Base-by-base conservation (phyloP, 2,888 invertebrate genomes). In the Platycheirus rosarum region DNA sequence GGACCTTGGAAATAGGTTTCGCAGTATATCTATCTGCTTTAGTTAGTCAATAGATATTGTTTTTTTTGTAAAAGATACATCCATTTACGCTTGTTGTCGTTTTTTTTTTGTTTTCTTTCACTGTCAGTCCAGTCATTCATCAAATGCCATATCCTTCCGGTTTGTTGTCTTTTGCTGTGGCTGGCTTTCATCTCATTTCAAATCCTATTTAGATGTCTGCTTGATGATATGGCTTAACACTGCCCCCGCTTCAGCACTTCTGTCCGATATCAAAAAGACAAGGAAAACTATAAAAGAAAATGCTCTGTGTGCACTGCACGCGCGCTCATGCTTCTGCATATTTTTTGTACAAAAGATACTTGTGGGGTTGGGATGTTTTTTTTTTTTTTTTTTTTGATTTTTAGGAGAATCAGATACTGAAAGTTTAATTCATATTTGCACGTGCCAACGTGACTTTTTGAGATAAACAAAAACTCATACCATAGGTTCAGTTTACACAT, bases 371-470 rank as follows among this genome's bases (percentile, higher is more conserved):
- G 55, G 23, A 23, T 23, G 23, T 8, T 8, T 26, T 23, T 18
- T 9, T 18, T 5, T 29, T 16, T 32, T 44, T 37, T 13, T 8
- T 40, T 20, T 40, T 60, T 37, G 35, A 51, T 53, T 51, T 73
- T 69, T 69, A 63, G 32, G 63, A 65, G 57, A 80, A 75, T 80
- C 75, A 70, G 74, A 80, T 75, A 80, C 37, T 29, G 46, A 63
- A 73, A 79, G 63, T 80, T 65, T 51, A 75, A 79, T 65, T 74
- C 74, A 79, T 46, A 74, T 79, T 69, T 74, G 74, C 74, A 79
- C 79, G 79, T 75, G 79, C 74, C 51, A 80, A 80, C 65, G 70
- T 75, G 75, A 75, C 75, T 75, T 80, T 70, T 74, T 42, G 49
- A 32, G 44, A 63, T 32, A 75, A 57, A 65, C 46, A 37, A 68